These are phyloP conservation scores for Pangasianodon hypophthalmus DNA, from an alignment of 2,113 vertebrate species.

Conservation along the genomic window DNA sequence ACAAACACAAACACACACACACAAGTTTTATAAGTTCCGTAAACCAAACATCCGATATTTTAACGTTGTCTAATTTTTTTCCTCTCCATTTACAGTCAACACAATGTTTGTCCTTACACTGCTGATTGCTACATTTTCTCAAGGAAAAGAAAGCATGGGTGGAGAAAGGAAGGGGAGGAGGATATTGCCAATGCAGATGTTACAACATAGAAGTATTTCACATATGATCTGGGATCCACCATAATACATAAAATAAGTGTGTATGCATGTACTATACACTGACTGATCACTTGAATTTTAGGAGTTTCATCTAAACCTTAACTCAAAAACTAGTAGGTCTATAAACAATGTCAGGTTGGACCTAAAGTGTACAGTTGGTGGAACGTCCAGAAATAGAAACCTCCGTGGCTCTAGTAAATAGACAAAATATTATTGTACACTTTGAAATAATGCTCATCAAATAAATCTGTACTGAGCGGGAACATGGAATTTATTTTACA, in stretches of 20 bases:
- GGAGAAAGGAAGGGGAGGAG: slow-evolving; percentile 5
- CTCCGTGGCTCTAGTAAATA: neutral
- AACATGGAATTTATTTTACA: neutral
- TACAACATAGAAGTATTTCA: slow-evolving; percentile 43
- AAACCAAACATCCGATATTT: slow-evolving; percentile 1
- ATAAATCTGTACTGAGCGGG: neutral
- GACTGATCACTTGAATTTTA: neutral
- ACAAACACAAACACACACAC: neutral
- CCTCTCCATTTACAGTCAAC: neutral
- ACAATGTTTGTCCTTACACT: neutral
- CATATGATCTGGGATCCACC: neutral
- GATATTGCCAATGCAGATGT: slow-evolving; percentile 26
- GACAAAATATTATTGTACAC: neutral
- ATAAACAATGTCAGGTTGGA: neutral
- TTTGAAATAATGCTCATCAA: neutral
- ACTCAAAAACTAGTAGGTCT: neutral
- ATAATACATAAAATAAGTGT: too few relatives aligned
- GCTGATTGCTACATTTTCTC: slow-evolving; percentile 30
- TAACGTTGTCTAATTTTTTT: neutral
- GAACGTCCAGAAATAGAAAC: neutral
- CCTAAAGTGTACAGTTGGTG: neutral
- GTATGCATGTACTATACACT: neutral
- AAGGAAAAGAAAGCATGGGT: slow-evolving; percentile 14
- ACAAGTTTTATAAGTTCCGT: neutral
- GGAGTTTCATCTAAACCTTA: neutral